These are phyloP conservation scores for Fukomys damarensis DNA, from an alignment of 2,113 vertebrate genomes.

Conservation along the genomic window DNA sequence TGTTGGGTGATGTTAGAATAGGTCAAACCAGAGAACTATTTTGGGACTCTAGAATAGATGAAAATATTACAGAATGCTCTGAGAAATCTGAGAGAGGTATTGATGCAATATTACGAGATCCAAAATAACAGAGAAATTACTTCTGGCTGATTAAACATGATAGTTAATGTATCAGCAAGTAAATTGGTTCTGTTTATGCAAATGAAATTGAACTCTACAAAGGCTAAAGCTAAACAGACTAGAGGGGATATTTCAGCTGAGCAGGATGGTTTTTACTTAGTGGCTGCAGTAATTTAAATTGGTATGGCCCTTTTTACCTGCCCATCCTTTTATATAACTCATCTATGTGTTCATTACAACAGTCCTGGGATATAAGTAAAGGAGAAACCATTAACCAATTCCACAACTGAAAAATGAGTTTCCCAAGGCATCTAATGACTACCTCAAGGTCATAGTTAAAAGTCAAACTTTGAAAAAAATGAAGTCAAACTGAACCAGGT, in stretches of 20 bases:
- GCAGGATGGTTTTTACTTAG: background rate
- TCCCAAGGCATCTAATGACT: background rate
- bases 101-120: background rate
- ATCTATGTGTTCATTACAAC: background rate
- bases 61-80: background rate
- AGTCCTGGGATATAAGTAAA: background rate
- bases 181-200: background rate
- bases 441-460: background rate
- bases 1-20: background rate
- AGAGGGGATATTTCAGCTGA: background rate
- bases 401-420: background rate
- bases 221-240: background rate
- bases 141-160: background rate
- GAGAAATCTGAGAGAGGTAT: background rate
- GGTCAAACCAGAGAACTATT: background rate
- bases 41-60: background rate
- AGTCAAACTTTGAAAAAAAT: background rate
- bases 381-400: background rate
- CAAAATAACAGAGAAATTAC: slow-evolving; percentile 19
- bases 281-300: background rate
- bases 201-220: background rate
- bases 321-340: background rate
- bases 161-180: background rate
- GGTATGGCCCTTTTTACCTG: background rate
- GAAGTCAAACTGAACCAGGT: background rate